Percentiles rank a stretch among this genome's conserved stretches.
Conservation (phyloP, 2,113 vertebrate genomes). For the Nycticryphes semicollaris region DNA sequence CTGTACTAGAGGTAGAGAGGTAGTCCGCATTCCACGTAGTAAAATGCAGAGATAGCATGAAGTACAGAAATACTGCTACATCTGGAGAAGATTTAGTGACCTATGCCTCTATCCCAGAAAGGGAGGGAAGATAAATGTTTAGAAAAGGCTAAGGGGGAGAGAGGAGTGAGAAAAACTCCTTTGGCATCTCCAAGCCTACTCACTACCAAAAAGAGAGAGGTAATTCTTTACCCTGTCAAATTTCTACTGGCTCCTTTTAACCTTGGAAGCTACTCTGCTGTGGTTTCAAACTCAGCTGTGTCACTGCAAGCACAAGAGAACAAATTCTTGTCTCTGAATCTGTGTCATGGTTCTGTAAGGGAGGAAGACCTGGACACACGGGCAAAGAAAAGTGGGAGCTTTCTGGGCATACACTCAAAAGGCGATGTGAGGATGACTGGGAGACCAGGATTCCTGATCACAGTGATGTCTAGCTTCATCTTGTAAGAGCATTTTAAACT, state of each 20-base stretch:
- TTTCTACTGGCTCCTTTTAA: neutral
- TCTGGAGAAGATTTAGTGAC: neutral
- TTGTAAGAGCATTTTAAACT: neutral
- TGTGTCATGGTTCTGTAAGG: rapidly evolving
- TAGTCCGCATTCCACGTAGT: neutral
- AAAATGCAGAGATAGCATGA: neutral
- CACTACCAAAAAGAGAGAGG: neutral
- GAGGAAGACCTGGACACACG: neutral
- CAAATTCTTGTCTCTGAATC: neutral
- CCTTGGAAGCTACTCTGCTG: neutral
- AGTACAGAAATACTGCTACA: neutral
- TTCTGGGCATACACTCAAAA: neutral
- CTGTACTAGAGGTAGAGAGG: neutral
- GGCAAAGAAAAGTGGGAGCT: neutral
- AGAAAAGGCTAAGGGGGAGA: neutral
- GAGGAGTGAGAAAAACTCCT: neutral
- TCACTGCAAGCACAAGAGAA: neutral
- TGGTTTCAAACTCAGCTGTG: neutral
- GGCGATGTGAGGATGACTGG: neutral
- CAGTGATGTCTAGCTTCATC: neutral
- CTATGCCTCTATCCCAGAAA: neutral
- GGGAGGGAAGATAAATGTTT: neutral
- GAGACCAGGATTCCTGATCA: neutral
- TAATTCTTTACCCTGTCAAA: neutral
- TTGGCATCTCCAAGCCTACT: neutral